Evolutionary conservation across 2,113 vertebrate genomes (phyloP).

Genomic region (Chaetorhynchus papuensis): DNA sequence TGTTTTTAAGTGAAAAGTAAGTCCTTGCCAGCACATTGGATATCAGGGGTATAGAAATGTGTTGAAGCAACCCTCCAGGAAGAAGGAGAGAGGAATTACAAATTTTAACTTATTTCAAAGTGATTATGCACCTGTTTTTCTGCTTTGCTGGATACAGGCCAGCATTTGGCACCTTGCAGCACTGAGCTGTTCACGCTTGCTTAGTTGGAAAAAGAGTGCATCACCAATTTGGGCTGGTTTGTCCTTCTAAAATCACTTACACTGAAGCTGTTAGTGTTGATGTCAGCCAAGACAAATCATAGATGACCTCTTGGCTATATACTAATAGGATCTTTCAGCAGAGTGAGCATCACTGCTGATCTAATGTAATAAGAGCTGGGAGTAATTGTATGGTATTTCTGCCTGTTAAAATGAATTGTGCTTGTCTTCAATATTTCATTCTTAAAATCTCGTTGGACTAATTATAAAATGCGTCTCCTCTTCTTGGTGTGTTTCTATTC

Average conservation of each 20-base stretch:
- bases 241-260: background rate
- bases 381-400: background rate
- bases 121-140: background rate
- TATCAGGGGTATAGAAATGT: background rate
- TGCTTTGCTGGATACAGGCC: background rate
- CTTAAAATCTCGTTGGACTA: background rate
- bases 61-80: background rate
- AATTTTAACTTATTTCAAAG: background rate
- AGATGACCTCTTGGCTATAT: background rate
- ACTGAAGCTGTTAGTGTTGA: background rate
- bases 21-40: background rate
- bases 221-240: background rate
- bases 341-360: background rate
- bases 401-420: background rate
- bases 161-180: background rate
- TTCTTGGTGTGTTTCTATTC: background rate
- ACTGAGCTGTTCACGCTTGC: background rate
- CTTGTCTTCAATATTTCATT: background rate
- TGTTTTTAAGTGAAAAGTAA: background rate
- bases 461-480: background rate
- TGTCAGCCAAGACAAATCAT: background rate
- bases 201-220: background rate
- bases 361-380: background rate
- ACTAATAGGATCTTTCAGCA: background rate
- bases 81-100: background rate